phyloP scores from a whole-genome alignment of 1,140 invertebrate species.

The Megalopta genalis region DNA sequence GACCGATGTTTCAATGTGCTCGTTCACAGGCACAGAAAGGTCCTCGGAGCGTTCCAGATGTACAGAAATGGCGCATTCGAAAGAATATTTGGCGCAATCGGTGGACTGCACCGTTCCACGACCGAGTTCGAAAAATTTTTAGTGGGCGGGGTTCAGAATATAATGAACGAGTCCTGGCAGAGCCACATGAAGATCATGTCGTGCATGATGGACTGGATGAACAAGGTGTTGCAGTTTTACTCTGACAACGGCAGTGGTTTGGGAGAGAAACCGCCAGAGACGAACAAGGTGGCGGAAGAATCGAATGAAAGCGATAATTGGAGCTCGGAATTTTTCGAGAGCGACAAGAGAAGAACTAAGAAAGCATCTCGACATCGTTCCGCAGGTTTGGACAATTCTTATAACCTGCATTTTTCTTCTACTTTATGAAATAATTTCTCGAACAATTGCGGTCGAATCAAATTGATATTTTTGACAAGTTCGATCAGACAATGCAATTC shows the following conservation, averaged over 20 bases:
- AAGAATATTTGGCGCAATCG: conserved; percentile 24
- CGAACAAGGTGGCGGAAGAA: neutral
- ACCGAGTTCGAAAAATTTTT: conserved; percentile 34
- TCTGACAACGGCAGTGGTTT: neutral
- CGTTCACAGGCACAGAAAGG: conserved; percentile 21
- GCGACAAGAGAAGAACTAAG: neutral
- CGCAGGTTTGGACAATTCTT: neutral
- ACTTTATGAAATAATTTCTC: too few relatives aligned
- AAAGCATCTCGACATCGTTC: neutral
- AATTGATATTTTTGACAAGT: too few relatives aligned
- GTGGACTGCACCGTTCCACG: conserved; percentile 32
- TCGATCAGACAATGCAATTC: too few relatives aligned
- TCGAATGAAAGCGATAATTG: conserved; percentile 2
- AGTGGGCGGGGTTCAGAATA: conserved; percentile 26
- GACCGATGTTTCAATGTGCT: neutral
- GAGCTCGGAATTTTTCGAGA: neutral
- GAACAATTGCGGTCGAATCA: too few relatives aligned
- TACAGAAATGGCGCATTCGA: conserved; percentile 42
- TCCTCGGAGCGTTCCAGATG: conserved; percentile 28
- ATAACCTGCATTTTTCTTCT: too few relatives aligned
- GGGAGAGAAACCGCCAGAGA: neutral
- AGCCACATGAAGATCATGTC: conserved; percentile 20
- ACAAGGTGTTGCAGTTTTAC: conserved; percentile 38
- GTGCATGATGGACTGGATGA: conserved; percentile 36
- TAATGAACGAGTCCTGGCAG: conserved; percentile 39